These are phyloP conservation scores for Odontamblyopus rebecca DNA, from an alignment of 2,797 vertebrate genomes.

Conservation along the genomic window DNA sequence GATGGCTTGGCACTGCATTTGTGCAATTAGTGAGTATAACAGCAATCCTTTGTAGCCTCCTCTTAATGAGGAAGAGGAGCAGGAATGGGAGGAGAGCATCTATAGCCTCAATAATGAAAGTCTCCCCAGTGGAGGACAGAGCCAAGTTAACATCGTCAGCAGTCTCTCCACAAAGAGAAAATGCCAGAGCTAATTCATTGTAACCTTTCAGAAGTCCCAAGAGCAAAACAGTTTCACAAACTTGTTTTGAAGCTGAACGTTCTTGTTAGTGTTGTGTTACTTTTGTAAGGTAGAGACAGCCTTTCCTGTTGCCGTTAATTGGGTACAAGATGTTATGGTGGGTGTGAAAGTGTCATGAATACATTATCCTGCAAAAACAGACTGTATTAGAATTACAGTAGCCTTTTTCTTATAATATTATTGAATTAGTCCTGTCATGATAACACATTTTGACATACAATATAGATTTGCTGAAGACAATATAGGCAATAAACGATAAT, in stretches of 20 bases:
- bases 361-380: neutral
- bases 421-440: neutral
- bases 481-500: too few species aligned
- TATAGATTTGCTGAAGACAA: too few species aligned
- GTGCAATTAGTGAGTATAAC: slow-evolving; percentile 39
- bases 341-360: neutral
- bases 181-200: slow-evolving; percentile 17
- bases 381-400: neutral
- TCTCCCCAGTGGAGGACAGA: slow-evolving; percentile 33
- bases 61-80: slow-evolving; percentile 43
- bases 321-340: slow-evolving; percentile 11
- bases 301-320: slow-evolving; percentile 52
- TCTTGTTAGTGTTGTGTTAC: slow-evolving; percentile 12
- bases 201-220: slow-evolving; percentile 14
- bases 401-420: neutral
- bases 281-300: slow-evolving; percentile 49
- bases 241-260: slow-evolving; percentile 5
- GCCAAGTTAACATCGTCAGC: slow-evolving; percentile 7
- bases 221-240: slow-evolving; percentile 27
- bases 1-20: slow-evolving; percentile 33
- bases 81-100: slow-evolving; percentile 31
- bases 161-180: slow-evolving; percentile 15
- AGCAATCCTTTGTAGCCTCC: slow-evolving; percentile 22
- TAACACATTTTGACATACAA: too few species aligned
- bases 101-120: slow-evolving; percentile 50